These are phyloP conservation scores for Epinephelus cyanopodus DNA, from an alignment of 2,113 vertebrate genomes.

Conservation along the genomic window DNA sequence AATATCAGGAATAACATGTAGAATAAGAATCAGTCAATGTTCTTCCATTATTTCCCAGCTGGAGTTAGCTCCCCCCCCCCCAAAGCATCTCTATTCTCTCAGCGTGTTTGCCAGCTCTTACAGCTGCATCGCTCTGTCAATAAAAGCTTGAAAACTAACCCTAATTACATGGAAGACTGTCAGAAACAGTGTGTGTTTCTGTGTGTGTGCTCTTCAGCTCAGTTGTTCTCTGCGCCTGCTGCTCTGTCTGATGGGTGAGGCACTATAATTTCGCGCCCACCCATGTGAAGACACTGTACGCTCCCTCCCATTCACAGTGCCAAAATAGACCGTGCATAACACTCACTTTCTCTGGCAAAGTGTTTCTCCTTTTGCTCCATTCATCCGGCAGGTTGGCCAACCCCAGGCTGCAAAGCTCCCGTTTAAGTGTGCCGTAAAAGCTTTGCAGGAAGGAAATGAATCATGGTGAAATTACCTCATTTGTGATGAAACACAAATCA, in stretches of 20 bases:
- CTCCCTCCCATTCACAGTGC: neutral
- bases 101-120: neutral
- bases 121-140: neutral
- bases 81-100: neutral
- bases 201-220: neutral
- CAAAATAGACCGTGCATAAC: neutral
- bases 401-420: neutral
- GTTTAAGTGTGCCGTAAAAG: no score
- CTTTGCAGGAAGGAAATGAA: neutral
- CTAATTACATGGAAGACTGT: slow-evolving; percentile 8
- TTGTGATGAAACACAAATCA: neutral
- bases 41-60: neutral
- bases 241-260: neutral
- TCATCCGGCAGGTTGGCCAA: neutral
- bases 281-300: neutral
- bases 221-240: neutral
- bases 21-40: neutral
- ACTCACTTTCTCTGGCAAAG: neutral
- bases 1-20: neutral
- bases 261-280: slow-evolving; percentile 7
- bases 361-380: neutral
- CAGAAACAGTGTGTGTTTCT: neutral
- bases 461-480: neutral
- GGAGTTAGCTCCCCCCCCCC: rapidly evolving
- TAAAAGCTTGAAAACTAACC: neutral